Percentiles rank a stretch among this genome's conserved stretches.
phyloP scores from a whole-genome alignment of 2,888 invertebrate genomes.

The Torymus auratus region DNA sequence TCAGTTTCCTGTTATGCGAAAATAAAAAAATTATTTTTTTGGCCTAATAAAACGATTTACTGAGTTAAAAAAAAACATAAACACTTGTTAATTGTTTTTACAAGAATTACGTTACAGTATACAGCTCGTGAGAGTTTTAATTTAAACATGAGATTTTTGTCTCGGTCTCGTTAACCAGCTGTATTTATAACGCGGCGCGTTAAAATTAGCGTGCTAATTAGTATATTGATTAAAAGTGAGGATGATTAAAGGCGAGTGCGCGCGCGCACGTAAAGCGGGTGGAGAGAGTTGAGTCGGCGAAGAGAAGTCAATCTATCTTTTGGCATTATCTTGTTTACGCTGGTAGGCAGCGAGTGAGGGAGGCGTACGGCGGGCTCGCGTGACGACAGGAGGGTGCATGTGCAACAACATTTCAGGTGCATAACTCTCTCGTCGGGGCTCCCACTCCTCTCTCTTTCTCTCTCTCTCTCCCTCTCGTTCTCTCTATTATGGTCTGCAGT shows the following conservation, averaged over 20 bases:
- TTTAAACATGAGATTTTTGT: background rate
- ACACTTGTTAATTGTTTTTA: too few relatives aligned
- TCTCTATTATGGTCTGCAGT: background rate
- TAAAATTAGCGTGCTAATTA: slow-evolving; percentile 45
- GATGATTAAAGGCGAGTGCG: slow-evolving; percentile 30
- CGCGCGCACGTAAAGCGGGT: background rate
- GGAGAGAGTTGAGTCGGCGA: background rate
- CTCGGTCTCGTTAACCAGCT: slow-evolving; percentile 6
- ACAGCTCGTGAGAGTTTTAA: background rate
- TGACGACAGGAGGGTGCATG: slow-evolving; percentile 62
- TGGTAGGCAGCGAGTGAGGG: slow-evolving; percentile 35
- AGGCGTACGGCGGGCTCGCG: slow-evolving; percentile 26
- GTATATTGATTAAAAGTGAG: slow-evolving; percentile 41
- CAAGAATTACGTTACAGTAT: too few relatives aligned
- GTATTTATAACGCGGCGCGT: slow-evolving; percentile 10
- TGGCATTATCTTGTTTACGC: slow-evolving; percentile 65
- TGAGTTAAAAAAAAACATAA: too few relatives aligned
- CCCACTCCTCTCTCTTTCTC: slow-evolving; percentile 51
- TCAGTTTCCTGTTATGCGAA: too few relatives aligned
- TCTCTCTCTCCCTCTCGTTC: background rate
- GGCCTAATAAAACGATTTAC: too few relatives aligned
- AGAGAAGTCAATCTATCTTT: slow-evolving; percentile 62
- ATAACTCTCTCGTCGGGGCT: slow-evolving; percentile 60
- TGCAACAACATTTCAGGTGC: slow-evolving; percentile 70
- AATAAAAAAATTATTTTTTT: background rate